A percentile compares a stretch with the other conserved stretches of the same genome.
Evolutionary conservation across 2,113 vertebrate species (phyloP).

Genomic region (Gracilinanus agilis): DNA sequence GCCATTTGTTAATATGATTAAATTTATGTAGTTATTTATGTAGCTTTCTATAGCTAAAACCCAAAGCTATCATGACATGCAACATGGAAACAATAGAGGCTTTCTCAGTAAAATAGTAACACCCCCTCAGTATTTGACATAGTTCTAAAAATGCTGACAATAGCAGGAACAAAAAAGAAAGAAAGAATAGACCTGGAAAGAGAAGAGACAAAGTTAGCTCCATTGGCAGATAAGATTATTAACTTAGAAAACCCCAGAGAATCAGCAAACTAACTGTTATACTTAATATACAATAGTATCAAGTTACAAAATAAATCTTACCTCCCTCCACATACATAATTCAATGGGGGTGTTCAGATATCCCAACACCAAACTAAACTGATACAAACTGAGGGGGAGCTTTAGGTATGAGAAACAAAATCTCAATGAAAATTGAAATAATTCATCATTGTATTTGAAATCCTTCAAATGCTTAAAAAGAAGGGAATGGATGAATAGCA

Average conservation of each 20-base stretch:
- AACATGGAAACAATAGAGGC: not conserved
- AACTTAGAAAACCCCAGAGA: not conserved
- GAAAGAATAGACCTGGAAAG: not conserved
- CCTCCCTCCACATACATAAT: not conserved
- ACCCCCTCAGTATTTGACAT: not conserved
- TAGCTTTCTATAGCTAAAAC: not conserved
- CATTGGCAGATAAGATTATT: not conserved
- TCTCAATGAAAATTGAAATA: not conserved
- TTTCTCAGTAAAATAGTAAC: not conserved
- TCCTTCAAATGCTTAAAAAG: not conserved
- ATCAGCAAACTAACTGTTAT: not conserved
- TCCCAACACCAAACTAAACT: not conserved
- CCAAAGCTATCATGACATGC: not conserved
- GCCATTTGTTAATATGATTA: not conserved
- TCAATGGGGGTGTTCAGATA: not conserved
- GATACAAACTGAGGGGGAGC: not conserved
- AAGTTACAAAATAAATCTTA: not conserved
- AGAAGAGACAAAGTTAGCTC: not conserved
- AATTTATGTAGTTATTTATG: not conserved
- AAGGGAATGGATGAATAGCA: not conserved
- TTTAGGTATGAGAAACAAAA: not conserved
- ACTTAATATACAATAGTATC: not conserved
- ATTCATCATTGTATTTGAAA: not conserved
- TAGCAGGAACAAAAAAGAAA: not conserved
- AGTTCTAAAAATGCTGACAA: not conserved